Percentiles rank a stretch among this genome's conserved stretches.
phyloP scores from a whole-genome alignment of 2,113 vertebrate species.

The Okapia johnstoni region DNA sequence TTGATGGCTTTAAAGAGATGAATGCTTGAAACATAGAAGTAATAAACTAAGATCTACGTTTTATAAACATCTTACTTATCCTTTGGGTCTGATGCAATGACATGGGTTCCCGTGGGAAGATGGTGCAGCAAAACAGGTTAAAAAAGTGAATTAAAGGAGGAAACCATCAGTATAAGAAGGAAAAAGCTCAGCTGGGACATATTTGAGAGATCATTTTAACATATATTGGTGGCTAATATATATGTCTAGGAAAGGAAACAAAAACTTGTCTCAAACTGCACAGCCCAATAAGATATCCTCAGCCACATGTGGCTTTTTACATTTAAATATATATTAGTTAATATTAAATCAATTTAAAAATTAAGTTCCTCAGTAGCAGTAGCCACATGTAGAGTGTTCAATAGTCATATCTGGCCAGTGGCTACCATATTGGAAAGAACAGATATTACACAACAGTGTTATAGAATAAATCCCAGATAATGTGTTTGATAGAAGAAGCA shows the following conservation, averaged over 20 bases:
- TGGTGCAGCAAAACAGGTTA: background rate
- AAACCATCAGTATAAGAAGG: background rate
- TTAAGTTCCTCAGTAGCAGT: background rate
- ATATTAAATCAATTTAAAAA: background rate
- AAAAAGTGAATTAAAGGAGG: background rate
- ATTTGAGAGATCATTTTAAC: background rate
- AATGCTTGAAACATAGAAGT: background rate
- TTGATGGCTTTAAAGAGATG: background rate
- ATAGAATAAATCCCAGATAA: background rate
- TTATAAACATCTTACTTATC: background rate
- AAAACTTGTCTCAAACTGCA: background rate
- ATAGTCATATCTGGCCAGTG: background rate
- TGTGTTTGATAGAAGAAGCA: background rate
- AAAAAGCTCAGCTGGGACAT: background rate
- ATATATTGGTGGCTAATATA: background rate
- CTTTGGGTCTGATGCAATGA: background rate
- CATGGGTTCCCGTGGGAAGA: background rate
- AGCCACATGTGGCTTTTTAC: accelerated
- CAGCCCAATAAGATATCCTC: background rate
- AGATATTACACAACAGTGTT: background rate
- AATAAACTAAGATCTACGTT: background rate
- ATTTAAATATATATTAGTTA: background rate
- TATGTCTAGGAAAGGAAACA: background rate
- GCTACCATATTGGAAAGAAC: background rate
- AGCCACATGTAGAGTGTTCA: background rate